Evolutionary conservation across 2,888 invertebrate genomes (phyloP).

Genomic region (Saturnia japonica): DNA sequence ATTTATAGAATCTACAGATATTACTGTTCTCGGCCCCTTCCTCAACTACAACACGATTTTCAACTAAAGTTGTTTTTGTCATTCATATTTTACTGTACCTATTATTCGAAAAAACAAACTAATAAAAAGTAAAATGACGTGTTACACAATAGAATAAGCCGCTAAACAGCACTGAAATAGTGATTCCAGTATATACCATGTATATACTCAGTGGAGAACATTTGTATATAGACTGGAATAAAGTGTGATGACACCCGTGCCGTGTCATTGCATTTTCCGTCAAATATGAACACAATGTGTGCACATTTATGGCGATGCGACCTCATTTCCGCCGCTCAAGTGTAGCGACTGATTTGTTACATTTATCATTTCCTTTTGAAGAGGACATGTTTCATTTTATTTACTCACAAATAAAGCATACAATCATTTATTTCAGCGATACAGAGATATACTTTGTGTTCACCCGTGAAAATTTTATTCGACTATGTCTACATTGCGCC

Average conservation of each 20-base stretch:
- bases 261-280: slow-evolving; percentile 54
- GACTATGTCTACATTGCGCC: too few species aligned
- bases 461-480: too few species aligned
- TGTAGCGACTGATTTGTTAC: slow-evolving; percentile 15
- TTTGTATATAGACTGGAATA: too few species aligned
- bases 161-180: slow-evolving; percentile 47
- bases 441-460: background rate
- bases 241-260: slow-evolving; percentile 42
- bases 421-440: background rate
- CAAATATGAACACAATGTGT: slow-evolving; percentile 48
- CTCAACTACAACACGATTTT: too few species aligned
- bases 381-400: background rate
- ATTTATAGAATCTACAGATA: background rate
- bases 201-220: too few species aligned
- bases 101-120: background rate
- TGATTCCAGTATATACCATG: too few species aligned
- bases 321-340: slow-evolving; percentile 16
- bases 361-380: background rate
- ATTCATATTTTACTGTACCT: background rate
- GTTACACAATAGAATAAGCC: slow-evolving; percentile 20
- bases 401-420: background rate
- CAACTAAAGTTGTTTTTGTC: background rate
- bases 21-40: too few species aligned
- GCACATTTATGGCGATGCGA: slow-evolving; percentile 37
- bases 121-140: background rate